Evolutionary conservation across 2,888 invertebrate genomes (phyloP).

Genomic region (Drosophila nigricruria): DNA sequence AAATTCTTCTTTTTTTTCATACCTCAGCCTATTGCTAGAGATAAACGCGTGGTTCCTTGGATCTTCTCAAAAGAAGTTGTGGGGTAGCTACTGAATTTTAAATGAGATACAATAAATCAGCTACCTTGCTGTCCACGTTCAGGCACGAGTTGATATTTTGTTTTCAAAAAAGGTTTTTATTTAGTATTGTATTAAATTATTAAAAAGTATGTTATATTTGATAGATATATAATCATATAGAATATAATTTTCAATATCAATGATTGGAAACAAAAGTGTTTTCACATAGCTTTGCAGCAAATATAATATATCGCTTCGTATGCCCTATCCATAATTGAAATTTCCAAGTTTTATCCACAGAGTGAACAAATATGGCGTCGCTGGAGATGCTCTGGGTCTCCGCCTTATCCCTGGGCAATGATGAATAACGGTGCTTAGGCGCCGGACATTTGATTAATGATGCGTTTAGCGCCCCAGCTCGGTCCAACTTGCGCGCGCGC

Average conservation of each 20-base stretch:
- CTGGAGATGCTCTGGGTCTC: conserved; percentile 22
- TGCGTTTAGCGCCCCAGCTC: conserved; percentile 74
- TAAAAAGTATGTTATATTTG: background rate
- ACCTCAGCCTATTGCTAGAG: conserved; percentile 25
- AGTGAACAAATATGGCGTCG: conserved; percentile 61
- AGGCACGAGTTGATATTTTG: background rate
- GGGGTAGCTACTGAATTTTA: conserved; percentile 9
- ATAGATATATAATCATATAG: background rate
- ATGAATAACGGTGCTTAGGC: conserved; percentile 81
- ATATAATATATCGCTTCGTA: background rate
- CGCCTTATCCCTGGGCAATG: conserved; percentile 71
- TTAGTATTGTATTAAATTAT: background rate
- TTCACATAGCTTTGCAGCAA: background rate
- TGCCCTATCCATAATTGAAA: conserved; percentile 10
- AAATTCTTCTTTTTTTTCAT: conserved; percentile 36
- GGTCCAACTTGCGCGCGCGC: conserved; percentile 65
- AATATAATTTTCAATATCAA: background rate
- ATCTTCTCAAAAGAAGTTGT: background rate
- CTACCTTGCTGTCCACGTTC: background rate
- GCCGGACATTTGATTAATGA: conserved; percentile 81
- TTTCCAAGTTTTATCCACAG: conserved; percentile 20
- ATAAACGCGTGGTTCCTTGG: conserved; percentile 40
- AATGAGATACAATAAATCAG: conserved; percentile 13
- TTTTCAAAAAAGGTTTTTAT: background rate
- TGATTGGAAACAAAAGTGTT: background rate